Percentiles rank a stretch among this genome's conserved stretches.
These are phyloP conservation scores for Ophion obscuratus DNA, from an alignment of 2,888 invertebrate genomes.

Conservation along the genomic window DNA sequence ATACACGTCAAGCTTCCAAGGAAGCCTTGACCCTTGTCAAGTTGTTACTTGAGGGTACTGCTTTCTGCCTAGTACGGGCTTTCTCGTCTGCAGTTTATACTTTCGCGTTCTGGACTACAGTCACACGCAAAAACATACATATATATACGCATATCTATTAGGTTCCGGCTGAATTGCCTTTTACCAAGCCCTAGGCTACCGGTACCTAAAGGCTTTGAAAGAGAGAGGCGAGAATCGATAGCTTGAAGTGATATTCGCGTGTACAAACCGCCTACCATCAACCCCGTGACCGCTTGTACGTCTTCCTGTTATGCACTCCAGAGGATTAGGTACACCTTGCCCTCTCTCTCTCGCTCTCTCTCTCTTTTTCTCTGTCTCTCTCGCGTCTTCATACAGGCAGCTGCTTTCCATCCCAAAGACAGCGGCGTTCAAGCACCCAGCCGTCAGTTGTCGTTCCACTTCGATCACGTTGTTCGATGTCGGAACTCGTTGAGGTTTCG, in stretches of 20 bases:
- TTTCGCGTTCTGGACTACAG: no score
- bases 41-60: not conserved
- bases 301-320: constrained; percentile 72
- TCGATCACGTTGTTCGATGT: constrained; percentile 9
- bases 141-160: not conserved
- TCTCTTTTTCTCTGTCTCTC: not conserved
- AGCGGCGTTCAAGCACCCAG: constrained; percentile 15
- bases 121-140: no score
- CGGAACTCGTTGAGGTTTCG: not conserved
- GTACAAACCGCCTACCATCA: constrained; percentile 17
- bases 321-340: constrained; percentile 71
- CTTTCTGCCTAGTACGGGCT: not conserved
- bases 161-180: constrained; percentile 23
- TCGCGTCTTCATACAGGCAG: constrained; percentile 5
- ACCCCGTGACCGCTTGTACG: constrained; percentile 67
- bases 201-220: constrained; percentile 7
- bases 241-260: constrained; percentile 62
- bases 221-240: constrained; percentile 68
- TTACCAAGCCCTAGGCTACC: not conserved
- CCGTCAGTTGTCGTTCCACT: constrained; percentile 36
- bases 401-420: constrained; percentile 12
- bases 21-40: no score
- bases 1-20: no score
- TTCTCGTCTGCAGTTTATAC: not conserved
- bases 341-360: not conserved